Conservation (phyloP, 2,888 invertebrate species). For the Metalampra italica region DNA sequence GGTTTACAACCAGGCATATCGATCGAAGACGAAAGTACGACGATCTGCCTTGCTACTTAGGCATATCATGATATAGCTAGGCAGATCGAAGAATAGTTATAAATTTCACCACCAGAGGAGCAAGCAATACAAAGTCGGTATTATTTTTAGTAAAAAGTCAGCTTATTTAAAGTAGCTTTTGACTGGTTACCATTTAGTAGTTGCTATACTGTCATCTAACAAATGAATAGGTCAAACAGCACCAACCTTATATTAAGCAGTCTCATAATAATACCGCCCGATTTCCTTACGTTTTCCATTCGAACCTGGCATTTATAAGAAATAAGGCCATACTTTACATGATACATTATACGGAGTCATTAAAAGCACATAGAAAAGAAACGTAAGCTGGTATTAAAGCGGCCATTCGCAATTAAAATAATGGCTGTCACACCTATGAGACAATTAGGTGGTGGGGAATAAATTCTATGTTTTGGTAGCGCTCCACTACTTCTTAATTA, state of each 20-base stretch:
- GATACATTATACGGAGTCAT: conserved; percentile 22
- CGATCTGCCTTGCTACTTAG: too few species aligned
- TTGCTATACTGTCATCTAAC: conserved; percentile 4
- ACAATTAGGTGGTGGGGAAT: conserved; percentile 67
- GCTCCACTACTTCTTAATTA: conserved; percentile 37
- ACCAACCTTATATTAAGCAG: conserved; percentile 4
- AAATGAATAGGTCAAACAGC: conserved; percentile 3
- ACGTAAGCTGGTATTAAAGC: conserved; percentile 61
- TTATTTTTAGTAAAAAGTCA: too few species aligned
- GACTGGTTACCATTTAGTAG: neutral
- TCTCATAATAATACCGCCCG: conserved; percentile 7
- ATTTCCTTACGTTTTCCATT: conserved; percentile 12
- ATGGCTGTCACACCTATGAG: conserved; percentile 75
- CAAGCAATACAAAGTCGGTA: too few species aligned
- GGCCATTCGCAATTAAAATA: conserved; percentile 72
- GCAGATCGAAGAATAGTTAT: too few species aligned
- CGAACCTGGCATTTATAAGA: conserved; percentile 10
- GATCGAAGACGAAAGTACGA: too few species aligned
- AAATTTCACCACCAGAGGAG: too few species aligned
- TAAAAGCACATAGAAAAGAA: conserved; percentile 55
- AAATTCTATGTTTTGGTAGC: conserved; percentile 64
- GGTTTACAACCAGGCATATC: too few species aligned
- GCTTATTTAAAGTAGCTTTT: too few species aligned
- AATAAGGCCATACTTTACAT: conserved; percentile 7
- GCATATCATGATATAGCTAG: too few species aligned